Percentiles rank a stretch among this genome's conserved stretches.
phyloP scores from a whole-genome alignment of 2,888 invertebrate species.

The Venusia cambrica region DNA sequence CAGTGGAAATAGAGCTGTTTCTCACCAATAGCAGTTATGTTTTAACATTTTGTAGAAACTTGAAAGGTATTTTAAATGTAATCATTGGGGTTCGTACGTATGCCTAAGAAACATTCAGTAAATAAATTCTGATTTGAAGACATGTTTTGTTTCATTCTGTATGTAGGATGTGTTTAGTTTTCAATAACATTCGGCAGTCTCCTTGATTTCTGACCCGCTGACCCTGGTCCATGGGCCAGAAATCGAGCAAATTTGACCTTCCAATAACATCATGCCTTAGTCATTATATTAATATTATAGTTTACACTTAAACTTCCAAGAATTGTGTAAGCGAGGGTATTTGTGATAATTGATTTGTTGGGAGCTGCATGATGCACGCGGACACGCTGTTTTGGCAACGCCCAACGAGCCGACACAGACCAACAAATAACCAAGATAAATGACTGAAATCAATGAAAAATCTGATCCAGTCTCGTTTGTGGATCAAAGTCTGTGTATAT shows the following conservation, averaged over 20 bases:
- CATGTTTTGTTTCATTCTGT: slow-evolving; percentile 18
- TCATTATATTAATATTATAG: too few species aligned
- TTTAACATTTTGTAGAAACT: slow-evolving; percentile 11
- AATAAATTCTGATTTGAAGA: slow-evolving; percentile 20
- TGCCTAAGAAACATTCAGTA: slow-evolving; percentile 14
- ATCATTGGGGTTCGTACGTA: slow-evolving; percentile 18
- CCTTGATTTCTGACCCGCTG: slow-evolving; percentile 4
- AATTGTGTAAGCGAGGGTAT: too few species aligned
- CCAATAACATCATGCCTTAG: too few species aligned
- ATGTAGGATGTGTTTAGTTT: neutral
- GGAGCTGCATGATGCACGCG: too few species aligned
- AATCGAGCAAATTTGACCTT: slow-evolving; percentile 1
- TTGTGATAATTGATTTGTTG: too few species aligned
- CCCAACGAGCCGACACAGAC: slow-evolving; percentile 2
- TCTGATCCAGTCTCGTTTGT: slow-evolving; percentile 1
- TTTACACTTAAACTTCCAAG: too few species aligned
- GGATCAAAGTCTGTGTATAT: too few species aligned
- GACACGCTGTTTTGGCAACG: too few species aligned
- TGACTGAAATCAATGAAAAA: neutral
- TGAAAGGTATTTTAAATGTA: slow-evolving; percentile 14
- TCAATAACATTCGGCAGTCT: neutral
- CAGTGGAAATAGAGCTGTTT: neutral
- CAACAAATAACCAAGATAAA: neutral
- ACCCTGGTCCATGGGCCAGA: slow-evolving; percentile 4
- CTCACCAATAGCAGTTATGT: too few species aligned